Conservation (phyloP, 2,113 vertebrate genomes). For the Semicossyphus pulcher region DNA sequence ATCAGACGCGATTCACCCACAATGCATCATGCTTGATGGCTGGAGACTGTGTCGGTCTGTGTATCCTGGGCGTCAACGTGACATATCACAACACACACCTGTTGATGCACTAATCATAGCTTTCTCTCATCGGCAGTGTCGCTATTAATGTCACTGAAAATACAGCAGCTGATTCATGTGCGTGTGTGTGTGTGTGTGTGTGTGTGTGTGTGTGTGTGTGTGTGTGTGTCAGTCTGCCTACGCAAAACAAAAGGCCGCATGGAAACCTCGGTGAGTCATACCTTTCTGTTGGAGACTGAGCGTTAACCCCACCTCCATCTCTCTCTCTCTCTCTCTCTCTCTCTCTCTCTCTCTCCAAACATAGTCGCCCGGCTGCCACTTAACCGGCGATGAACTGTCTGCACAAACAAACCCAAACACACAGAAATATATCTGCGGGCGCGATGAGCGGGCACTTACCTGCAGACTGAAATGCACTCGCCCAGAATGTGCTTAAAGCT, state of each 20-base stretch:
- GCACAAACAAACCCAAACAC: slow-evolving; percentile 22
- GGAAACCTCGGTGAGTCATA: slow-evolving; percentile 71
- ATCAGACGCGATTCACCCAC: neutral
- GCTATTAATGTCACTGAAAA: slow-evolving; percentile 39
- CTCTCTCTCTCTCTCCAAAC: neutral
- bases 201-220: slow-evolving; percentile 6
- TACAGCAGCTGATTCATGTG: slow-evolving; percentile 26
- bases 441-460: neutral
- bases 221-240: slow-evolving; percentile 29
- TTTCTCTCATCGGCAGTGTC: neutral
- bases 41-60: slow-evolving; percentile 14
- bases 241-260: slow-evolving; percentile 52
- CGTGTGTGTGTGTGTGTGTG: slow-evolving; percentile 12
- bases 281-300: slow-evolving; percentile 39
- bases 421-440: slow-evolving; percentile 6
- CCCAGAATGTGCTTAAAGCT: neutral
- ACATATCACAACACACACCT: slow-evolving; percentile 30
- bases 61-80: neutral
- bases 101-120: slow-evolving; percentile 37
- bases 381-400: slow-evolving; percentile 16
- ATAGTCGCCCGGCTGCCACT: slow-evolving; percentile 2
- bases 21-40: neutral
- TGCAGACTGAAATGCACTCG: neutral
- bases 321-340: neutral
- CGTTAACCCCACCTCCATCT: neutral